phyloP scores from a whole-genome alignment of 2,888 invertebrate genomes.

The Drosophila austrosaltans region DNA sequence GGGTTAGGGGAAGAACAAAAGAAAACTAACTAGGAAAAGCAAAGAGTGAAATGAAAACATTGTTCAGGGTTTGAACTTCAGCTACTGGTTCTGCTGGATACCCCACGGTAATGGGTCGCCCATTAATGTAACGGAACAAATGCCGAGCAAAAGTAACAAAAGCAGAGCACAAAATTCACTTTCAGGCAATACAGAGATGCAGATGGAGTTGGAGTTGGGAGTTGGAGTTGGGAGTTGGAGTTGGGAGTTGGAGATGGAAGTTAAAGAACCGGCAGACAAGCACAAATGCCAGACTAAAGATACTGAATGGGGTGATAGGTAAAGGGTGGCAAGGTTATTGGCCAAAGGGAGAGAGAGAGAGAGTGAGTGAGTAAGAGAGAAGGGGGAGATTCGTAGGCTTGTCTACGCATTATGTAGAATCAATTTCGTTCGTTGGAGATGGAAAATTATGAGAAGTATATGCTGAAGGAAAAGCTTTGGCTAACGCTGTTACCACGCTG shows the following conservation, averaged over 20 bases:
- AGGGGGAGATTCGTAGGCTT: constrained; percentile 2
- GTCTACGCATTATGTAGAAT: constrained; percentile 67
- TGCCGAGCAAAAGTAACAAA: constrained; percentile 21
- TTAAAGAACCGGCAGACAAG: constrained; percentile 25
- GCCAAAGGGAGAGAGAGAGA: not conserved
- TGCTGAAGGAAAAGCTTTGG: constrained; percentile 21
- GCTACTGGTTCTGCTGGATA: constrained; percentile 33
- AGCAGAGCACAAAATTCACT: constrained; percentile 64
- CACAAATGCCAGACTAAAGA: constrained; percentile 46
- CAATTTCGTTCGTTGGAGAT: constrained; percentile 49
- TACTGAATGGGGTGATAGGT: no score
- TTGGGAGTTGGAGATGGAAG: constrained; percentile 9
- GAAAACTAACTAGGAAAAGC: constrained; percentile 32
- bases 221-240: not conserved
- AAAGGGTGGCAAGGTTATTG: constrained; percentile 16
- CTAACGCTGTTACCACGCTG: constrained; percentile 20
- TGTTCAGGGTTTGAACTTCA: constrained; percentile 22
- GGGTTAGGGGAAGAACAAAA: constrained; percentile 51
- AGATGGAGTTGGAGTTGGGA: not conserved
- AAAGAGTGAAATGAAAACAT: constrained; percentile 65
- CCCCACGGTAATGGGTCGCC: constrained; percentile 75
- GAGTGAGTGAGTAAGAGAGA: not conserved
- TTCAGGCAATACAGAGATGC: constrained; percentile 40
- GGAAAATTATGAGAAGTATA: constrained; percentile 62
- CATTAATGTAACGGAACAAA: constrained; percentile 56